Evolutionary conservation across 2,113 vertebrate genomes (phyloP), one percentile per base, ranked within the genome.

Genomic region (Blennius ocellaris): DNA sequence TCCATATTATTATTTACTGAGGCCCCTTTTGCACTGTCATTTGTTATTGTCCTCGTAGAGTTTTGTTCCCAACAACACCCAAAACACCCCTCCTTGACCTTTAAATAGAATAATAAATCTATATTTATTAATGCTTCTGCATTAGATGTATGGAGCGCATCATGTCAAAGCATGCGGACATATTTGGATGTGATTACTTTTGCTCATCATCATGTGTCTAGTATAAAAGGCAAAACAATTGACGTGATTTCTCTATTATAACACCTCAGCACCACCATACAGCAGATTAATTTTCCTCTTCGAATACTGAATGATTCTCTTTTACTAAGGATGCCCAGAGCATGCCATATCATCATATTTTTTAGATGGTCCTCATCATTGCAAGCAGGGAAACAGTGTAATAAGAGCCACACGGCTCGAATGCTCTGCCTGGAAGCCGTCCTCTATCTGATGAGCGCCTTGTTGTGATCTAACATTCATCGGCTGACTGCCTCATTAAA

Each of bases 401-500:
- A 84, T 58, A 82, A 79, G 61, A 69, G 65, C 60, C 62, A 56
- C 71, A 62, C 41, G 61, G 78, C 64, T 74, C 14, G 5, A 66
- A 65, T 64, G 44, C 58, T 60, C 38, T 78, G 64, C 63, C 65
- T 80, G 76, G 43, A 76, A 84, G 68, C 76, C 16, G 47, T 78
- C 65, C 61, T 59, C 65, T 47, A 30, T 86, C 41, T 14, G 9
- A 80, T 14, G 57, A 80, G 51, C 9, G 68, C 43, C 72, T 83
- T 9, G 17, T 66, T 70, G 67, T 76, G 50, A 65, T 80, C 60
- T 60, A 65, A 81, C 80, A 47, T 70, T 80, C 61, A 50, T 70
- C 6, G 9, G 48, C 70, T 51, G 50, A 81, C 76, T 80, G 56
- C 57, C 56, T 82, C 67, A 83, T 85, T 82, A 83, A 72, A 84